A percentile compares a stretch with the other conserved stretches of the same genome.
Conservation (phyloP, 2,797 vertebrate species). For the Fistularia tabacaria region DNA sequence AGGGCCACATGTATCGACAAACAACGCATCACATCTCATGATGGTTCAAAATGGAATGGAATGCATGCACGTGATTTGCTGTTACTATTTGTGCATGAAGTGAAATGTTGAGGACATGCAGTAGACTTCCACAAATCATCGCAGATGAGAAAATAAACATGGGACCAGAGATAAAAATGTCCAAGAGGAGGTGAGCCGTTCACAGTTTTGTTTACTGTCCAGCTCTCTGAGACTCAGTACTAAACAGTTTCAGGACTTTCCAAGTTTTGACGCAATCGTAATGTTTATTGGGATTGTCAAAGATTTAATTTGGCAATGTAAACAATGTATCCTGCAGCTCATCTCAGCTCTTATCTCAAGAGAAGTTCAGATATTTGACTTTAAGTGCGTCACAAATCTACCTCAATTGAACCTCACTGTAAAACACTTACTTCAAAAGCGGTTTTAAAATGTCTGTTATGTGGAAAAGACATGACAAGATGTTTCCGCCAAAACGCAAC, state of each 20-base stretch:
- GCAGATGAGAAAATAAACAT: slow-evolving; percentile 20
- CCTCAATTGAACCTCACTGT: not conserved
- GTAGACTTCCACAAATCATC: slow-evolving; percentile 18
- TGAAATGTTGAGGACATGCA: slow-evolving; percentile 10
- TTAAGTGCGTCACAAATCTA: not conserved
- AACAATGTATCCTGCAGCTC: too few species aligned
- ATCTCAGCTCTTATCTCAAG: too few species aligned
- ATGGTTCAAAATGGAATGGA: slow-evolving; percentile 44
- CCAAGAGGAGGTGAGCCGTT: not conserved
- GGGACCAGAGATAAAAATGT: slow-evolving; percentile 14
- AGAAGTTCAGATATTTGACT: too few species aligned
- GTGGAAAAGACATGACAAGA: too few species aligned
- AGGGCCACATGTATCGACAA: too few species aligned
- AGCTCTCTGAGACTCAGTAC: not conserved
- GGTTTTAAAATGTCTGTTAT: too few species aligned
- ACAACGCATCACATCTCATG: too few species aligned
- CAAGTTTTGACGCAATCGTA: too few species aligned
- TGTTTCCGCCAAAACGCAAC: slow-evolving; percentile 14
- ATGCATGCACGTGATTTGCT: slow-evolving; percentile 18
- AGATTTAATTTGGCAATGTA: too few species aligned
- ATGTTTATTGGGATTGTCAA: too few species aligned
- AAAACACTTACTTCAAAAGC: not conserved
- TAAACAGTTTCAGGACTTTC: too few species aligned
- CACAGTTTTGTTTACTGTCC: slow-evolving; percentile 30
- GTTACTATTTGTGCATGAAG: slow-evolving; percentile 11